These are phyloP conservation scores for Tetrapedia diversipes DNA, from an alignment of 2,888 invertebrate genomes.

Conservation along the genomic window DNA sequence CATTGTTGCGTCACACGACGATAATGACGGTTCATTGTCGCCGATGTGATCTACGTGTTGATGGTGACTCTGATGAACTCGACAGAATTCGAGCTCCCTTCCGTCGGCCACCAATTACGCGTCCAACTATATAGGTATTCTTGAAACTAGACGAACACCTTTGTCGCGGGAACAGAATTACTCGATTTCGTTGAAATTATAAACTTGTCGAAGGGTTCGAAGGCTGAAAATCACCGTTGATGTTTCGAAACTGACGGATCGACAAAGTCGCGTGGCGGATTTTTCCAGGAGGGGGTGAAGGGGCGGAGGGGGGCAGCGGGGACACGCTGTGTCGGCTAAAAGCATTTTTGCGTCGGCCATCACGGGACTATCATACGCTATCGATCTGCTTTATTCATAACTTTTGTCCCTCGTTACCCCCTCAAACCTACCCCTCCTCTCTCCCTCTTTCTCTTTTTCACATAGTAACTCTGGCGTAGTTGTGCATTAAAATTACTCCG, in stretches of 20 bases:
- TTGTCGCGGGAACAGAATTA: too few relatives aligned
- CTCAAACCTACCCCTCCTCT: slow-evolving; percentile 2
- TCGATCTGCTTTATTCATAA: slow-evolving; percentile 80
- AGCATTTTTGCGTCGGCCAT: slow-evolving; percentile 82
- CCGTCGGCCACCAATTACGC: too few relatives aligned
- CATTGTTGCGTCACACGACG: slow-evolving; percentile 56
- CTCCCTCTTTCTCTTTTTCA: not conserved
- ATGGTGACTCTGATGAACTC: slow-evolving; percentile 10
- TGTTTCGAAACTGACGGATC: slow-evolving; percentile 42
- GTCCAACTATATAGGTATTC: not conserved
- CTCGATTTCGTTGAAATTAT: too few relatives aligned
- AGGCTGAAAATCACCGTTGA: too few relatives aligned
- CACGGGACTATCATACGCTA: slow-evolving; percentile 78
- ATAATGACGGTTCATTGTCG: slow-evolving; percentile 44
- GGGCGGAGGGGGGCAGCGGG: too few relatives aligned
- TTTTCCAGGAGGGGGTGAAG: slow-evolving; percentile 58
- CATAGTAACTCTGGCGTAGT: not conserved
- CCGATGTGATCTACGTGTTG: slow-evolving; percentile 24
- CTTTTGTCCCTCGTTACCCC: slow-evolving; percentile 63
- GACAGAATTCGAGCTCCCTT: not conserved
- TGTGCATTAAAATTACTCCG: slow-evolving; percentile 18
- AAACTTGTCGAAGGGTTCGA: too few relatives aligned
- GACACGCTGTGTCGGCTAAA: slow-evolving; percentile 79
- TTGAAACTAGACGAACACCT: not conserved
- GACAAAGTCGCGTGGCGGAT: slow-evolving; percentile 58